phyloP scores from a whole-genome alignment of 1,140 invertebrate species.

The Aphidius gifuensis region DNA sequence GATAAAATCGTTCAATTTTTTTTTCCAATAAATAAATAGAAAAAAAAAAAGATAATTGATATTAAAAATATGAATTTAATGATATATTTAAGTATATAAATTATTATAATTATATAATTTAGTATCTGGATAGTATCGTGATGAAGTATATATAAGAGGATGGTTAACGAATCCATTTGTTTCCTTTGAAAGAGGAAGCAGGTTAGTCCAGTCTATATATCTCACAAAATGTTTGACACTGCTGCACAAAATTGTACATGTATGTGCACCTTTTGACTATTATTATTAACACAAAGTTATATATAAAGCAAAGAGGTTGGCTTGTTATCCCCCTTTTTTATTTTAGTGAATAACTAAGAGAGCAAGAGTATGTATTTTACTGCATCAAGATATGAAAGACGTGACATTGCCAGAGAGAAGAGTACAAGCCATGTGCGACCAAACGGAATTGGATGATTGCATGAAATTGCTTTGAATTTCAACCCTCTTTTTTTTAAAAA shows the following conservation, averaged over 20 bases:
- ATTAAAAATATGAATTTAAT: too few relatives aligned
- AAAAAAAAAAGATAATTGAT: neutral
- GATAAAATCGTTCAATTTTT: too few relatives aligned
- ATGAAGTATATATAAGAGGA: neutral
- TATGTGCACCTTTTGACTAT: neutral
- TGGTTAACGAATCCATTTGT: constrained; percentile 45
- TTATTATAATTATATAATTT: too few relatives aligned
- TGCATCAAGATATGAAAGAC: constrained; percentile 19
- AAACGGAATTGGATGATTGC: constrained; percentile 42
- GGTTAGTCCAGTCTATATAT: constrained; percentile 7
- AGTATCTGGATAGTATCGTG: too few relatives aligned
- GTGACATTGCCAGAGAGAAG: constrained; percentile 9
- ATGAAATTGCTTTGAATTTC: constrained; percentile 40
- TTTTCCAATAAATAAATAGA: neutral
- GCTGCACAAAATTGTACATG: neutral
- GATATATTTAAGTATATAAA: too few relatives aligned
- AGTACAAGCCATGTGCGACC: neutral
- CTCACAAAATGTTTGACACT: constrained; percentile 11
- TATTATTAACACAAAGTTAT: too few relatives aligned
- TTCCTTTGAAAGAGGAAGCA: constrained; percentile 30
- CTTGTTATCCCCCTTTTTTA: too few relatives aligned
- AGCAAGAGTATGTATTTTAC: too few relatives aligned
- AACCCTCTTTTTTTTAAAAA: constrained; percentile 21
- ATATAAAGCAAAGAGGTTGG: too few relatives aligned
- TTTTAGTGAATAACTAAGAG: too few relatives aligned